Evolutionary conservation across 1,140 invertebrate genomes (phyloP).

Genomic region (Leptinotarsa undecemlineata): DNA sequence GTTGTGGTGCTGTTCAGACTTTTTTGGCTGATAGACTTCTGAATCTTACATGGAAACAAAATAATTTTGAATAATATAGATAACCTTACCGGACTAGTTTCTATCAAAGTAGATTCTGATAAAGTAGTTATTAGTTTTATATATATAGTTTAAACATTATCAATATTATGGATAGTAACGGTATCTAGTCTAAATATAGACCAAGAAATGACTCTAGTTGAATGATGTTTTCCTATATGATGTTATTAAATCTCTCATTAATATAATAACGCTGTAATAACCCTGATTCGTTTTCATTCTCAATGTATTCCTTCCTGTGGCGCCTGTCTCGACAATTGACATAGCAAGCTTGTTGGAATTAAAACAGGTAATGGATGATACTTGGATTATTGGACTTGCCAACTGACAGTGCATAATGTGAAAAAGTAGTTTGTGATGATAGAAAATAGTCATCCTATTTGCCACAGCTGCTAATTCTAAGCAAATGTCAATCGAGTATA

Average conservation of each 20-base stretch:
- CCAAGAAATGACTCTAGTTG: background rate
- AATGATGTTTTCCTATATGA: background rate
- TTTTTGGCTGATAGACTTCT: too few species aligned
- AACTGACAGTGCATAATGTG: background rate
- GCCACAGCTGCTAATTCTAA: too few species aligned
- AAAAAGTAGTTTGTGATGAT: too few species aligned
- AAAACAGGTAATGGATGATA: slow-evolving; percentile 3
- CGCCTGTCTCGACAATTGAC: background rate
- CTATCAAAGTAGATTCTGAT: too few species aligned
- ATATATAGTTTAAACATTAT: too few species aligned
- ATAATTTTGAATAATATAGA: too few species aligned
- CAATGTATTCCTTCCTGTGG: slow-evolving; percentile 1
- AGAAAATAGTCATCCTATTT: too few species aligned
- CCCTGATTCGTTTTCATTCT: slow-evolving; percentile 2
- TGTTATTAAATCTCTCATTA: slow-evolving; percentile 6
- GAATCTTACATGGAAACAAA: too few species aligned
- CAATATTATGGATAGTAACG: background rate
- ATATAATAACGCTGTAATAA: background rate
- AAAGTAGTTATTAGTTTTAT: too few species aligned
- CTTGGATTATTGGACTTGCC: background rate
- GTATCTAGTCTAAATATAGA: background rate
- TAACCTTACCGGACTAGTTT: too few species aligned
- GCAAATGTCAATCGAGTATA: too few species aligned
- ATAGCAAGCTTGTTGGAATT: background rate
- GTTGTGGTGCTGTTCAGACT: too few species aligned